A percentile compares a stretch with the other conserved stretches of the same genome.
Evolutionary conservation across 1,140 invertebrate species (phyloP).

Genomic region (Zaprionus camerounensis): DNA sequence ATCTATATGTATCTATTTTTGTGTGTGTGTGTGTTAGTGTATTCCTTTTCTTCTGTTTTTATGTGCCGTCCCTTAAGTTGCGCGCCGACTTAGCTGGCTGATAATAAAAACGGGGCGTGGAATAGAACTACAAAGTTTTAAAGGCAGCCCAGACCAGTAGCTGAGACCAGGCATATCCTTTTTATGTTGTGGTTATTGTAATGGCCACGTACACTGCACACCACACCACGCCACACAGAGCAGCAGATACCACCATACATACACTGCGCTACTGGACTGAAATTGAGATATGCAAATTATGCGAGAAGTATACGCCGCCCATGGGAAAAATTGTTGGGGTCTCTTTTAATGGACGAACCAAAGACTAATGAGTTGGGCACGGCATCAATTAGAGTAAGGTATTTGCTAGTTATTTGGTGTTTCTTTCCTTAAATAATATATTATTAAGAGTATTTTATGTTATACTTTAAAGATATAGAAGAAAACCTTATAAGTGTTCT

Average conservation of each 20-base stretch:
- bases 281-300: constrained; percentile 45
- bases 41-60: constrained; percentile 46
- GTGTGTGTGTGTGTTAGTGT: constrained; percentile 1
- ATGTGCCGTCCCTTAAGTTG: constrained; percentile 71
- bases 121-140: constrained; percentile 73
- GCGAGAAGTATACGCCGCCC: constrained; percentile 12
- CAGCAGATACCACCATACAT: neutral
- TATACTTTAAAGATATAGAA: neutral
- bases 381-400: neutral
- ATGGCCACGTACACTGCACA: constrained; percentile 68
- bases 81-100: constrained; percentile 49
- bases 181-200: constrained; percentile 83
- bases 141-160: constrained; percentile 42
- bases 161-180: constrained; percentile 66
- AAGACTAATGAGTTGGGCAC: constrained; percentile 35
- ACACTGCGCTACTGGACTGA: constrained; percentile 7
- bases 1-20: constrained; percentile 2
- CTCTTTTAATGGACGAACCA: constrained; percentile 1
- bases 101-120: constrained; percentile 74
- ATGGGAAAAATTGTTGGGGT: constrained; percentile 11
- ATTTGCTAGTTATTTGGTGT: neutral
- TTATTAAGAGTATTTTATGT: neutral
- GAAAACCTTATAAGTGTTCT: neutral
- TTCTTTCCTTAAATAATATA: neutral
- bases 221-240: constrained; percentile 1